Percentiles rank a stretch among this genome's conserved stretches.
phyloP scores from a whole-genome alignment of 2,888 invertebrate species.

The Eudemis profundana region DNA sequence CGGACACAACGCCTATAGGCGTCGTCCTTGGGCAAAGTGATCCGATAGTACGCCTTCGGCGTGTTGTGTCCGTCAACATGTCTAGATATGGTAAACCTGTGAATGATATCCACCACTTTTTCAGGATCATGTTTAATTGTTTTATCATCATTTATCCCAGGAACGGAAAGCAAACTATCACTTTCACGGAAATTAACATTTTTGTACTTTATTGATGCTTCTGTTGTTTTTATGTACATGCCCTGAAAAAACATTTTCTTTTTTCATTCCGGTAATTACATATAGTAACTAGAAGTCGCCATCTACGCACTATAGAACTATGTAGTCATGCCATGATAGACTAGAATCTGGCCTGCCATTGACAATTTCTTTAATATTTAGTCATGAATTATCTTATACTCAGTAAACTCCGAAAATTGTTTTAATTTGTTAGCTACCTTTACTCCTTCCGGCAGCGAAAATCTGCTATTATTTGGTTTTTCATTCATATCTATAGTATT shows the following conservation, averaged over 20 bases:
- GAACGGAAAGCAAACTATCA: conserved; percentile 43
- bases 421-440: not conserved
- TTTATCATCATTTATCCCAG: not conserved
- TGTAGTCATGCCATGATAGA: no score
- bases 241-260: not conserved
- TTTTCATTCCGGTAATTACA: no score
- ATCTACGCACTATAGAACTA: no score
- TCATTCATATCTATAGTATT: conserved; percentile 11
- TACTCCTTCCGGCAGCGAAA: conserved; percentile 4
- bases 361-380: no score
- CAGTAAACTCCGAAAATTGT: no score
- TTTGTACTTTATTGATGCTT: conserved; percentile 50
- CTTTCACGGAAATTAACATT: conserved; percentile 51
- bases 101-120: not conserved
- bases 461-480: not conserved
- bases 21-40: no score
- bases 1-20: no score
- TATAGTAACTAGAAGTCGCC: no score
- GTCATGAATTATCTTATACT: no score
- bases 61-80: no score
- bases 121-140: not conserved
- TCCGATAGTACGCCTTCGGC: no score
- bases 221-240: conserved; percentile 2
- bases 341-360: no score
- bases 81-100: conserved; percentile 1